phyloP scores from a whole-genome alignment of 2,888 invertebrate genomes.

The Catocala nupta region DNA sequence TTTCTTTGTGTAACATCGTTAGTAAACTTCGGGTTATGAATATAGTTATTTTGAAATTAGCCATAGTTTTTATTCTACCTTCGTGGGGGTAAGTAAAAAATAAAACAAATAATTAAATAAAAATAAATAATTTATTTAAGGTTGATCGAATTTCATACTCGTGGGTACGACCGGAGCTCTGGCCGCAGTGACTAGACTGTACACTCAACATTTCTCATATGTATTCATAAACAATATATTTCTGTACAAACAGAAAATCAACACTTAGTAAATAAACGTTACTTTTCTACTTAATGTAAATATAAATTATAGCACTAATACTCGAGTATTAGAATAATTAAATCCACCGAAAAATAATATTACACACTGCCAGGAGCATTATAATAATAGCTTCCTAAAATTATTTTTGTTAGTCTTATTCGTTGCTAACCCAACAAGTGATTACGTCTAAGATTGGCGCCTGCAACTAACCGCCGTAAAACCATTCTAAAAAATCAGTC shows the following conservation, averaged over 20 bases:
- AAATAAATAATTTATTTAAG: conserved; percentile 85
- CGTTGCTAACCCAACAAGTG: conserved; percentile 73
- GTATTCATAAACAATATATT: conserved; percentile 81
- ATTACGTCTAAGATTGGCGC: conserved; percentile 63
- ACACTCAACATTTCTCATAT: conserved; percentile 84
- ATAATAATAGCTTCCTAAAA: conserved; percentile 76
- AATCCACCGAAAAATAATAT: conserved; percentile 84
- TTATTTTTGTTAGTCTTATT: conserved; percentile 83
- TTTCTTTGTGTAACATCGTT: conserved; percentile 85
- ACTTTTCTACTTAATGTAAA: conserved; percentile 84
- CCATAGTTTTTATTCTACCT: conserved; percentile 1
- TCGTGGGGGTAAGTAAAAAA: conserved; percentile 35
- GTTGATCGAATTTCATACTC: conserved; percentile 77
- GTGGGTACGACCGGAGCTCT: conserved; percentile 80
- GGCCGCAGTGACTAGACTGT: conserved; percentile 85
- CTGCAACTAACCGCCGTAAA: conserved; percentile 65
- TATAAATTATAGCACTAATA: conserved; percentile 85
- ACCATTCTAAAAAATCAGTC: conserved; percentile 59
- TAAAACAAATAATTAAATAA: conserved; percentile 74
- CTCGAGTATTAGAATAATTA: conserved; percentile 86
- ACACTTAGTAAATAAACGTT: conserved; percentile 83
- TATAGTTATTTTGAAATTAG: conserved; percentile 84
- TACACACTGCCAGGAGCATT: conserved; percentile 80
- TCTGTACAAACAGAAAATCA: conserved; percentile 85
- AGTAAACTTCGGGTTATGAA: conserved; percentile 83